A percentile compares a stretch with the other conserved stretches of the same genome.
phyloP scores from a whole-genome alignment of 2,797 vertebrate genomes.

The Alosa sapidissima region DNA sequence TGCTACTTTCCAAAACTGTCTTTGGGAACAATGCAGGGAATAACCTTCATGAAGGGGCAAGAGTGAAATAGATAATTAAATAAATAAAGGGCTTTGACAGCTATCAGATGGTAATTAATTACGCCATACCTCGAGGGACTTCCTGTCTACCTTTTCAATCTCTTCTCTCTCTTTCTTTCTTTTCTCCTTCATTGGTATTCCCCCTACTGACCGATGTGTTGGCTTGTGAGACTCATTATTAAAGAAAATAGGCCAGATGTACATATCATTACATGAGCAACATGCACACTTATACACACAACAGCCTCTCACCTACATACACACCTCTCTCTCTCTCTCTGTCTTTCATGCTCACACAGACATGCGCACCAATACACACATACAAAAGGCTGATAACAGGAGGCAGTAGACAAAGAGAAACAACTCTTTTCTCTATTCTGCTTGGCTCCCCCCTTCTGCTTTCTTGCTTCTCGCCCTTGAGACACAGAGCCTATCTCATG shows the following conservation, averaged over 20 bases:
- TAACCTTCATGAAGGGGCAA: slow-evolving; percentile 21
- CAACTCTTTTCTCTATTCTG: slow-evolving; percentile 13
- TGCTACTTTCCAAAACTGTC: not conserved
- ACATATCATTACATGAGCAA: not conserved
- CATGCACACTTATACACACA: not conserved
- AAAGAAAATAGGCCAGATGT: slow-evolving; percentile 8
- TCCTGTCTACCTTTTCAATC: slow-evolving; percentile 26
- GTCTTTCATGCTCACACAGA: not conserved
- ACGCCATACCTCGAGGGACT: not conserved
- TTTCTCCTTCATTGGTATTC: slow-evolving; percentile 1
- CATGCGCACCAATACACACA: not conserved
- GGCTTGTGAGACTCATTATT: not conserved
- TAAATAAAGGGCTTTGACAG: slow-evolving; percentile 30
- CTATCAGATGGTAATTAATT: slow-evolving; percentile 26
- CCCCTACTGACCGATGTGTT: not conserved
- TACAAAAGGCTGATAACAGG: slow-evolving; percentile 34
- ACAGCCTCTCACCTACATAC: not conserved
- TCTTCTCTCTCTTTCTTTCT: slow-evolving; percentile 6
- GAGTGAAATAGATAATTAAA: slow-evolving; percentile 11
- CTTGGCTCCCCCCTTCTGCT: slow-evolving; percentile 20
- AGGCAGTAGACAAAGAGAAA: slow-evolving; percentile 23
- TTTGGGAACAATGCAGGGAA: slow-evolving; percentile 38
- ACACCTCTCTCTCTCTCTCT: not conserved
- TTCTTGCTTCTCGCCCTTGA: slow-evolving; percentile 26
- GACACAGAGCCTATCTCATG: slow-evolving; percentile 64